These are phyloP conservation scores for Oscheius sp. DNA, from an alignment of 2,888 invertebrate genomes.

Conservation along the genomic window DNA sequence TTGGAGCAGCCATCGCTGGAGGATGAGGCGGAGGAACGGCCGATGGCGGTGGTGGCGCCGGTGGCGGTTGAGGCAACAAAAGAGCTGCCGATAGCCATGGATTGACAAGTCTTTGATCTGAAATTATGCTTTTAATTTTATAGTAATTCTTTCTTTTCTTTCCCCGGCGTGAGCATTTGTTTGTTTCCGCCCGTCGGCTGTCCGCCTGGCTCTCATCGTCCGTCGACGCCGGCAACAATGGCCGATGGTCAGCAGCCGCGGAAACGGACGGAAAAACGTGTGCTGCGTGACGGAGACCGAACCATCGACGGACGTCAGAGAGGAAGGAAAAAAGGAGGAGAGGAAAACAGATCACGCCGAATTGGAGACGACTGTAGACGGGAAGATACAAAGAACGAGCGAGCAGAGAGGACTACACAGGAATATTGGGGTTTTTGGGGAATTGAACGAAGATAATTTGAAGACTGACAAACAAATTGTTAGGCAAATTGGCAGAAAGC, in stretches of 20 bases:
- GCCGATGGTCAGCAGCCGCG: slow-evolving; percentile 16
- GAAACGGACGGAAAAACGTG: slow-evolving; percentile 34
- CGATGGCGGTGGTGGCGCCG: slow-evolving; percentile 23
- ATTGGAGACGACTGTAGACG: slow-evolving; percentile 1
- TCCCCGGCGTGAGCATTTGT: slow-evolving; percentile 15
- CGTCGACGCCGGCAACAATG: slow-evolving; percentile 12
- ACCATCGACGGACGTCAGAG: neutral
- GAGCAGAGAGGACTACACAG: neutral
- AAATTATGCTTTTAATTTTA: neutral
- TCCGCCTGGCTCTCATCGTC: neutral
- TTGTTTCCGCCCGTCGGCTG: slow-evolving; percentile 11
- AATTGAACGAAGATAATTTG: no score
- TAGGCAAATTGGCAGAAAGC: no score
- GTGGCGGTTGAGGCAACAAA: slow-evolving; percentile 29
- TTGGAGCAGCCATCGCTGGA: slow-evolving; percentile 24
- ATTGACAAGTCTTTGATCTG: slow-evolving; percentile 44
- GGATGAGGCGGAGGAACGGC: slow-evolving; percentile 2
- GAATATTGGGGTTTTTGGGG: neutral
- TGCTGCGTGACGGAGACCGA: slow-evolving; percentile 30
- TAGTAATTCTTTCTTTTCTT: neutral
- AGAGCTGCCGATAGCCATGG: slow-evolving; percentile 60
- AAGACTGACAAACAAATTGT: no score
- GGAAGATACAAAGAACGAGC: neutral
- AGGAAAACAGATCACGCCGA: slow-evolving; percentile 8
- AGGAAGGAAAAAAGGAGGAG: slow-evolving; percentile 2